Conservation (phyloP, 1,140 invertebrate species). For the Hetaerina americana region DNA sequence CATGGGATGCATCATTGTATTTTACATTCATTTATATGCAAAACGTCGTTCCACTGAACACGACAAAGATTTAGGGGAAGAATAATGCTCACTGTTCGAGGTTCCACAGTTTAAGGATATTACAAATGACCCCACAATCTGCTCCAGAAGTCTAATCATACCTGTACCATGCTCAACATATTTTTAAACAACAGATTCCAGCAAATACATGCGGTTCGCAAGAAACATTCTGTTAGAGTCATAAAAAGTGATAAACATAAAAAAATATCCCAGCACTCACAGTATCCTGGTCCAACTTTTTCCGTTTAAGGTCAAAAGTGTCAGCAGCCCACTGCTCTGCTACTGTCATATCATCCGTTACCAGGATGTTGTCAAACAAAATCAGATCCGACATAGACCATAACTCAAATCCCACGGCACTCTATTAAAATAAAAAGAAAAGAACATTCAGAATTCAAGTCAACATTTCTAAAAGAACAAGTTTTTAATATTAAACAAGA, state of each 20-base stretch:
- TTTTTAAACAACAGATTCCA: neutral
- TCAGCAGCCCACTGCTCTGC: slow-evolving; percentile 68
- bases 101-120: no score
- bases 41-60: neutral
- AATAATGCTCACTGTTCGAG: neutral
- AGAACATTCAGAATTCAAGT: slow-evolving; percentile 7
- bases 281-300: slow-evolving; percentile 60
- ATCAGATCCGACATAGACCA: slow-evolving; percentile 97
- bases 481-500: no score
- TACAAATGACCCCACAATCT: no score
- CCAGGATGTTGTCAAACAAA: slow-evolving; percentile 88
- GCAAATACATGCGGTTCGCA: neutral
- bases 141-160: no score
- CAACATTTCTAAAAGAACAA: no score
- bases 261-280: slow-evolving; percentile 40
- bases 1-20: no score
- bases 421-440: slow-evolving; percentile 38
- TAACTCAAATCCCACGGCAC: slow-evolving; percentile 86
- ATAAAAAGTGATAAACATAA: neutral
- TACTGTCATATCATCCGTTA: slow-evolving; percentile 71
- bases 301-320: slow-evolving; percentile 74
- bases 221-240: neutral
- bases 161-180: neutral
- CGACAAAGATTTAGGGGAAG: neutral
- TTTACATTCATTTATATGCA: no score